Conservation (phyloP, 2,888 invertebrate species). For the Eupithecia abbreviata region DNA sequence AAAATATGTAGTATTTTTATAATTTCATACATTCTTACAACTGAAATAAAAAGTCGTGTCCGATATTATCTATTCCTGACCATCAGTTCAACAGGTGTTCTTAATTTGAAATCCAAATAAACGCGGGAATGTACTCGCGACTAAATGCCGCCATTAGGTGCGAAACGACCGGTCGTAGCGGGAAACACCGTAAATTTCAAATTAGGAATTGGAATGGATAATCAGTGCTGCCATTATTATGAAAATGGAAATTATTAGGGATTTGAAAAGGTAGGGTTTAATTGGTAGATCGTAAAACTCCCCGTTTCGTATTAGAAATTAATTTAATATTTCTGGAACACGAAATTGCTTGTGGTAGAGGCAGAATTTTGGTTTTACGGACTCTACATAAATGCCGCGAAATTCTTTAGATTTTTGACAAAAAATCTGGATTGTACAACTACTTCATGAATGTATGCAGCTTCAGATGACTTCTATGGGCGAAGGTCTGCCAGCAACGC, state of each 20-base stretch:
- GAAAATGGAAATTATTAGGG: conserved; percentile 38
- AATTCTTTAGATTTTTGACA: background rate
- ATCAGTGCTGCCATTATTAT: conserved; percentile 44
- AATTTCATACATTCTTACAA: background rate
- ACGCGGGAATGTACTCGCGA: conserved; percentile 55
- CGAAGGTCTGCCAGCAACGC: no score
- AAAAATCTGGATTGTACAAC: background rate
- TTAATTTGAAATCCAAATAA: conserved; percentile 76
- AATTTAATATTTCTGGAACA: conserved; percentile 17
- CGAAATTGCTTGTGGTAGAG: background rate
- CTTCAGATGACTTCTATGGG: no score
- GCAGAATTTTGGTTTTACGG: background rate
- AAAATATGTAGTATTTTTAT: background rate
- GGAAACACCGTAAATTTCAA: conserved; percentile 50
- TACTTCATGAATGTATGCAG: no score
- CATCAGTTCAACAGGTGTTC: conserved; percentile 72
- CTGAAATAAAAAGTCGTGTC: conserved; percentile 17
- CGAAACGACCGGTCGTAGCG: conserved; percentile 49
- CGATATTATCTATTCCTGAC: conserved; percentile 24
- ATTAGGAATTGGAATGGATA: conserved; percentile 48
- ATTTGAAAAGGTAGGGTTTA: conserved; percentile 28
- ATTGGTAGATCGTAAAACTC: conserved; percentile 25
- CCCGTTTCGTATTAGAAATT: conserved; percentile 18
- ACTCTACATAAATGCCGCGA: background rate
- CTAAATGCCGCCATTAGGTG: conserved; percentile 60